Evolutionary conservation across 2,888 invertebrate species (phyloP).

Genomic region (Mesochorus sp.): DNA sequence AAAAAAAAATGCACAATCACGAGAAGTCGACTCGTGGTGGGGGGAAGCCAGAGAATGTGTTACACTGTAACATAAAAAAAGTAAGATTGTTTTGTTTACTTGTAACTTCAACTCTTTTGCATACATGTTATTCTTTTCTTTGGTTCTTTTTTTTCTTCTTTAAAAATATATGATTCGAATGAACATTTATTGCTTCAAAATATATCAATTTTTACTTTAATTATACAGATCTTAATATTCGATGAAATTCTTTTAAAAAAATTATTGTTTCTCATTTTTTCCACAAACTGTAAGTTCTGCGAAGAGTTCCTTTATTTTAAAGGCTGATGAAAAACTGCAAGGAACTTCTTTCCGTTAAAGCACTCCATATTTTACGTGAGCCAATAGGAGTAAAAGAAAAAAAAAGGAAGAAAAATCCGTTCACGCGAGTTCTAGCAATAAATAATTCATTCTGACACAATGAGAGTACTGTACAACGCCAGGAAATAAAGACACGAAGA

Average conservation of each 20-base stretch:
- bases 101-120: too few species aligned
- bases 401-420: background rate
- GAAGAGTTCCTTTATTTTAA: too few species aligned
- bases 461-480: slow-evolving; percentile 21
- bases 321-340: background rate
- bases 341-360: background rate
- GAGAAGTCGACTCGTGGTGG: background rate
- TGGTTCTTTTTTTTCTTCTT: too few species aligned
- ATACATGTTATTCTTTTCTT: background rate
- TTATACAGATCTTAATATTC: background rate
- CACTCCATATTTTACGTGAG: background rate
- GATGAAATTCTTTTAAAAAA: too few species aligned
- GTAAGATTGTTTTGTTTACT: background rate
- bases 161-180: too few species aligned
- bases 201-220: background rate
- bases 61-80: slow-evolving; percentile 22
- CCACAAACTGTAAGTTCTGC: too few species aligned
- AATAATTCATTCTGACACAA: slow-evolving; percentile 26
- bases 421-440: slow-evolving; percentile 16
- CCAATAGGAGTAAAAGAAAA: background rate
- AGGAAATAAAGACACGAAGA: slow-evolving; percentile 1
- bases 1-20: background rate
- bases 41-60: background rate
- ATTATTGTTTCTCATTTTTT: too few species aligned
- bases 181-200: too few species aligned